Conservation (phyloP, 2,888 invertebrate species). For the Ectemnius cavifrons region DNA sequence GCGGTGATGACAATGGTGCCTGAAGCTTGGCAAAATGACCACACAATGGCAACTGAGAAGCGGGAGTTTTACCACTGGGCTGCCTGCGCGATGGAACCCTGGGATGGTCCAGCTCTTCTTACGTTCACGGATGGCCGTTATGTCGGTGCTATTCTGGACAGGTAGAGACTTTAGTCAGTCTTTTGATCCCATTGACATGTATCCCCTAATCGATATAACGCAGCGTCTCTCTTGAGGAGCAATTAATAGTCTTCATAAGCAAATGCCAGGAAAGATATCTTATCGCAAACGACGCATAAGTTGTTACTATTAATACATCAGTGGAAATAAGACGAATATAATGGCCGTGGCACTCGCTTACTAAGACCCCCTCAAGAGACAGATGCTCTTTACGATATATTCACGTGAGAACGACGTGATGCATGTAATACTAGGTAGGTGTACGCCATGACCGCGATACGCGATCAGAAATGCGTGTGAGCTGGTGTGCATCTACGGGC, state of each 20-base stretch:
- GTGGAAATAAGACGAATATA: no score
- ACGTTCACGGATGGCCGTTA: constrained; percentile 99
- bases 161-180: constrained; percentile 68
- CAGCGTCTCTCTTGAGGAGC: constrained; percentile 35
- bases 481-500: not conserved
- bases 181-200: constrained; percentile 31
- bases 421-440: constrained; percentile 1
- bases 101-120: constrained; percentile 98
- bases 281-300: constrained; percentile 2
- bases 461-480: constrained; percentile 1
- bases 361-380: not conserved
- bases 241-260: not conserved
- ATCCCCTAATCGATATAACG: constrained; percentile 32
- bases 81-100: constrained; percentile 98
- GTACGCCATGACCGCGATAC: not conserved
- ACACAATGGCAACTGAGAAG: constrained; percentile 94
- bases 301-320: no score
- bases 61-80: constrained; percentile 98
- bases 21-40: constrained; percentile 98
- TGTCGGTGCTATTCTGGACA: constrained; percentile 91
- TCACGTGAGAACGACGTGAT: constrained; percentile 24
- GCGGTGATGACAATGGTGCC: constrained; percentile 99
- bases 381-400: not conserved
- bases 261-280: constrained; percentile 4
- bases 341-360: no score